Percentiles rank a stretch among this genome's conserved stretches.
These are phyloP conservation scores for Acestrorhynchus altus DNA, from an alignment of 2,797 vertebrate species.

Conservation along the genomic window DNA sequence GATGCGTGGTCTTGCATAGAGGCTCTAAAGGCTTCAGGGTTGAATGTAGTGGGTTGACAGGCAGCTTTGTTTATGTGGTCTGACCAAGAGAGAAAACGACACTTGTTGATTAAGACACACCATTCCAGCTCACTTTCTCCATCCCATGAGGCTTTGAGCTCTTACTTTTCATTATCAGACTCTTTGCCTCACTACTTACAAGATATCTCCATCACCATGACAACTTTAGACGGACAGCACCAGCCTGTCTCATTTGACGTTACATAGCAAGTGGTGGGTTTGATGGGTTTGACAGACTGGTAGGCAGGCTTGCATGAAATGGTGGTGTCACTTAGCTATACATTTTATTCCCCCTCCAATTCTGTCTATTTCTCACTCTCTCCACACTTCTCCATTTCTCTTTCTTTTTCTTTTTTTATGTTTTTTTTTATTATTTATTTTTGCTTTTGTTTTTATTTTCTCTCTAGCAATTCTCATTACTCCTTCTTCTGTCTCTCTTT, in stretches of 20 bases:
- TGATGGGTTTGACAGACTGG: slow-evolving; percentile 17
- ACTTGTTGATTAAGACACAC: neutral
- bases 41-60: neutral
- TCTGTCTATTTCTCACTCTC: neutral
- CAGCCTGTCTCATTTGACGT: slow-evolving; percentile 30
- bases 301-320: slow-evolving; percentile 4
- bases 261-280: slow-evolving; percentile 4
- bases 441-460: neutral
- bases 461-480: neutral
- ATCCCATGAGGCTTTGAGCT: slow-evolving; percentile 28
- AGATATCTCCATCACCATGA: slow-evolving; percentile 37
- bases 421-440: too few relatives aligned
- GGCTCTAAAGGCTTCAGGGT: too few relatives aligned
- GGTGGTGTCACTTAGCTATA: neutral
- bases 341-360: neutral
- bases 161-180: slow-evolving; percentile 31
- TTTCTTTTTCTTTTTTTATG: neutral
- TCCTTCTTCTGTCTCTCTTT: neutral
- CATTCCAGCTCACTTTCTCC: neutral
- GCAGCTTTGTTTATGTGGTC: slow-evolving; percentile 17
- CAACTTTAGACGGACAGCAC: slow-evolving; percentile 21
- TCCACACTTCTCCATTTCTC: neutral
- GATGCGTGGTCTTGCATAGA: too few relatives aligned
- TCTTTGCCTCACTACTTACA: slow-evolving; percentile 14
- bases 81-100: neutral